These are phyloP conservation scores for Macroramphosus scolopax DNA, from an alignment of 2,797 vertebrate species.

Conservation along the genomic window DNA sequence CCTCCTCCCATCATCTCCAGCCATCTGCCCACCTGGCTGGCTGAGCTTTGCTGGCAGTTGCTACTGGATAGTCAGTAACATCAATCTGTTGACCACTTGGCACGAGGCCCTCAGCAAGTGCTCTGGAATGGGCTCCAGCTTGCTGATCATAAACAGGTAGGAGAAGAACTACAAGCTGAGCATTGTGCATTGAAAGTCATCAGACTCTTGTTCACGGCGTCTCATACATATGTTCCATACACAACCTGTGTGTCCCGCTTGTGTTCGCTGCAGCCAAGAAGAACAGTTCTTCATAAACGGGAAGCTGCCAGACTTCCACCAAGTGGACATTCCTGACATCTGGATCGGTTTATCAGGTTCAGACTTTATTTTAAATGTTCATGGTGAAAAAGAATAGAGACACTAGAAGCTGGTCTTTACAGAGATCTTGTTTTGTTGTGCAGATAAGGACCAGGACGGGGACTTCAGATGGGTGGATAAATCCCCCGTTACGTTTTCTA, in stretches of 20 bases:
- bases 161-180: neutral
- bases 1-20: constrained; percentile 39
- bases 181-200: too few species aligned
- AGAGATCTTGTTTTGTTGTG: neutral
- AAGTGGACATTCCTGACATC: constrained; percentile 75
- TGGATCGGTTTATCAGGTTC: constrained; percentile 83
- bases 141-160: constrained; percentile 78
- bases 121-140: constrained; percentile 50
- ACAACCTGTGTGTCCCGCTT: neutral
- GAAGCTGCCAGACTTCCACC: constrained; percentile 78
- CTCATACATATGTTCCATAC: too few species aligned
- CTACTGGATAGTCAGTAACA: constrained; percentile 80
- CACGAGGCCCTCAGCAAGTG: constrained; percentile 71
- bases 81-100: constrained; percentile 77
- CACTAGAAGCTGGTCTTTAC: too few species aligned
- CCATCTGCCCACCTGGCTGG: constrained; percentile 79
- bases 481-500: constrained; percentile 48
- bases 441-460: constrained; percentile 78
- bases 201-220: too few species aligned
- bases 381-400: neutral
- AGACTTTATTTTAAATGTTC: neutral
- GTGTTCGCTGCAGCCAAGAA: constrained; percentile 60
- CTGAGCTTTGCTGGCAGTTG: constrained; percentile 75
- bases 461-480: constrained; percentile 79
- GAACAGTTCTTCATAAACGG: constrained; percentile 80